These are phyloP conservation scores for Pandemis corylana DNA, from an alignment of 2,888 invertebrate genomes.

Conservation along the genomic window DNA sequence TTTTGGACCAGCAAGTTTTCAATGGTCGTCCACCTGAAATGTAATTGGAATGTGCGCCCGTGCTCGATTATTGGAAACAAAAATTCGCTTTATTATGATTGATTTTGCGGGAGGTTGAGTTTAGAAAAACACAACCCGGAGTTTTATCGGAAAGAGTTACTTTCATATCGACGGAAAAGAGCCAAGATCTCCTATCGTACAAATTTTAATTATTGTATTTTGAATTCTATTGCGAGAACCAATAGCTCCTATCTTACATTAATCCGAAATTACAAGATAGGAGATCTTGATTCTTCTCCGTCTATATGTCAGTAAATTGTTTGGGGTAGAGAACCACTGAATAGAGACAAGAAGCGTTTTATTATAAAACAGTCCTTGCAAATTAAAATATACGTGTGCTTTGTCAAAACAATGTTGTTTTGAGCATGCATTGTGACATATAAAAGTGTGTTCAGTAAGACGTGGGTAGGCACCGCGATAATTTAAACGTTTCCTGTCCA, in stretches of 20 bases:
- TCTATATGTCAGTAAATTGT: too few species aligned
- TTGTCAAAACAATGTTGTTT: neutral
- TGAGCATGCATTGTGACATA: neutral
- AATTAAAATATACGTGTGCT: neutral
- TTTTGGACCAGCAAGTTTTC: conserved; percentile 47
- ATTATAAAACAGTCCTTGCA: neutral
- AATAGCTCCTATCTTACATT: too few species aligned
- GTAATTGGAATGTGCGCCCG: conserved; percentile 29
- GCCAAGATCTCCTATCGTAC: too few species aligned
- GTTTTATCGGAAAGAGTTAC: neutral
- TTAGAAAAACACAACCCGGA: neutral
- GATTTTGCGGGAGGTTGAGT: conserved; percentile 7
- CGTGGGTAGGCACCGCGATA: conserved; percentile 30
- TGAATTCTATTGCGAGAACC: too few species aligned
- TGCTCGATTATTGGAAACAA: neutral
- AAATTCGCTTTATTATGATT: conserved; percentile 29
- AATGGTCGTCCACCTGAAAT: conserved; percentile 45
- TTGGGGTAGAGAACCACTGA: neutral
- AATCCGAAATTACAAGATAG: too few species aligned
- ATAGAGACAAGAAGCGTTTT: neutral
- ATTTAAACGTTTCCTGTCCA: conserved; percentile 34
- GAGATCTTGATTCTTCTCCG: too few species aligned
- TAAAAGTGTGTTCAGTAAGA: neutral
- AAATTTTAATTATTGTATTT: too few species aligned
- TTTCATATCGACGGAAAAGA: neutral